Evolutionary conservation across 2,113 vertebrate species (phyloP).

Genomic region (Planiliza haematocheilus): DNA sequence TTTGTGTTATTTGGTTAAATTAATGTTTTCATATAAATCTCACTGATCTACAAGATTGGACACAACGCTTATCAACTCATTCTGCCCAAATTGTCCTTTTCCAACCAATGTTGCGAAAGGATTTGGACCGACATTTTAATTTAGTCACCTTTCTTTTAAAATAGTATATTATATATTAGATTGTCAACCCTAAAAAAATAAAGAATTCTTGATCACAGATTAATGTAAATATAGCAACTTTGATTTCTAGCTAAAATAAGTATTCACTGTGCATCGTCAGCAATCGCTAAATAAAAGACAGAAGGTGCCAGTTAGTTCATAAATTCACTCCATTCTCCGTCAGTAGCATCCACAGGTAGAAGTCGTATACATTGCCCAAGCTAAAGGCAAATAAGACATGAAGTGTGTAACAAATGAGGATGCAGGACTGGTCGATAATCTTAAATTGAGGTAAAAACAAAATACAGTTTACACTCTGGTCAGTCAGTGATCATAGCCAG

Average conservation of each 20-base stretch:
- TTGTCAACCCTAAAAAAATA: background rate
- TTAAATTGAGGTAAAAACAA: background rate
- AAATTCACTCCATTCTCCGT: too few relatives aligned
- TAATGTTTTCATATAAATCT: background rate
- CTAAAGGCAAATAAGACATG: constrained; percentile 7
- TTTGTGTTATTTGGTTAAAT: constrained; percentile 2
- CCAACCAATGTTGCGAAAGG: background rate
- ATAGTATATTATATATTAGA: too few relatives aligned
- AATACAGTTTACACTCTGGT: too few relatives aligned
- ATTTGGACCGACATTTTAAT: background rate
- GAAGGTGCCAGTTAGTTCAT: too few relatives aligned
- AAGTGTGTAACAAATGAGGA: background rate
- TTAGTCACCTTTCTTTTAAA: too few relatives aligned
- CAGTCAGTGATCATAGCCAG: too few relatives aligned
- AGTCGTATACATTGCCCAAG: background rate
- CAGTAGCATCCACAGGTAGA: background rate
- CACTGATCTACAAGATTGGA: background rate
- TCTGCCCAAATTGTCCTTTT: background rate
- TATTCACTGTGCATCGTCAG: background rate
- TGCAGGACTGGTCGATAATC: background rate
- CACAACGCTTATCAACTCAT: background rate
- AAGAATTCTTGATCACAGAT: background rate
- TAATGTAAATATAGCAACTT: background rate
- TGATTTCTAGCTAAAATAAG: constrained; percentile 14
- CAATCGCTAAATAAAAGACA: background rate